Percentiles rank a stretch among this genome's conserved stretches.
Conservation (phyloP, 2,888 invertebrate genomes). For the Andrena haemorrhoa region DNA sequence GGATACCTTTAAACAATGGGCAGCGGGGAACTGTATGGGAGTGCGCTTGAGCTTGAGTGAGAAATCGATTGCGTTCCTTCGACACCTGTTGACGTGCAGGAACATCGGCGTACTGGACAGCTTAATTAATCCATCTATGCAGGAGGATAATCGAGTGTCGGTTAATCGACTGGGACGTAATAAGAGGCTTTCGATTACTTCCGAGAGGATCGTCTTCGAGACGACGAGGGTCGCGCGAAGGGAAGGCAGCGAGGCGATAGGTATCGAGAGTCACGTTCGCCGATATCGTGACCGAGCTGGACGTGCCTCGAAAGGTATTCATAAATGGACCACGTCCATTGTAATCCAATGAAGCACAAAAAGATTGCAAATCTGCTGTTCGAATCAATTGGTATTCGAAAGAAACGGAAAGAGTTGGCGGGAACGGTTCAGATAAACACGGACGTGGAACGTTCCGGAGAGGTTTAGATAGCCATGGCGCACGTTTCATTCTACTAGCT, state of each 20-base stretch:
- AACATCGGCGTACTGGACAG: constrained; percentile 30
- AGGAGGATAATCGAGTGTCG: constrained; percentile 55
- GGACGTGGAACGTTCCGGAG: neutral
- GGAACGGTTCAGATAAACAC: too few relatives aligned
- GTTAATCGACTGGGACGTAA: constrained; percentile 53
- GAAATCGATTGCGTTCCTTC: constrained; percentile 47
- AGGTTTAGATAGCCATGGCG: neutral
- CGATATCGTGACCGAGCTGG: constrained; percentile 33
- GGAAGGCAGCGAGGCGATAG: constrained; percentile 27
- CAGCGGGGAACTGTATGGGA: neutral
- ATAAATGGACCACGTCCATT: constrained; percentile 12
- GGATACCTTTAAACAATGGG: neutral
- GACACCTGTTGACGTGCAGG: constrained; percentile 53
- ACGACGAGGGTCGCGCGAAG: constrained; percentile 23
- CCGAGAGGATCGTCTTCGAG: constrained; percentile 39
- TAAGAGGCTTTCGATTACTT: constrained; percentile 59
- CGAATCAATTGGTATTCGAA: neutral
- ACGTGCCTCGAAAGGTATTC: constrained; percentile 34
- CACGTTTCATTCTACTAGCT: neutral
- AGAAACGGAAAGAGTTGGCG: neutral
- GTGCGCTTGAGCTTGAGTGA: constrained; percentile 26
- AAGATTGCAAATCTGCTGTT: constrained; percentile 7
- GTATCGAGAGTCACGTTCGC: constrained; percentile 46
- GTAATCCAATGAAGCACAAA: neutral
- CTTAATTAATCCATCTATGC: constrained; percentile 59